These are phyloP conservation scores for Tapirus indicus DNA, from an alignment of 2,797 vertebrate genomes.

Conservation along the genomic window DNA sequence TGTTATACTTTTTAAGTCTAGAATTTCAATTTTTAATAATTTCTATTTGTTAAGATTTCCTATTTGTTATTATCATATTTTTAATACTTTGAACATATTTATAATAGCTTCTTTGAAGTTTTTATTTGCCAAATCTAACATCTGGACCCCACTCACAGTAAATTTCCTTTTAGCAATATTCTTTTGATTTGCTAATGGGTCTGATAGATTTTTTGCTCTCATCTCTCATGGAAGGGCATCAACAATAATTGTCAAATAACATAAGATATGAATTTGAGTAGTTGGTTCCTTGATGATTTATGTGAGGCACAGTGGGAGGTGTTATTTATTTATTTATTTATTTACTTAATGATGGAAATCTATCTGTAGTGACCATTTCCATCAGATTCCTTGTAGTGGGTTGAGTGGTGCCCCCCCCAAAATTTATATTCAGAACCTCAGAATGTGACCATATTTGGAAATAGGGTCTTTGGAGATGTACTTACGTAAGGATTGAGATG, in stretches of 20 bases:
- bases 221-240: background rate
- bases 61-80: background rate
- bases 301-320: background rate
- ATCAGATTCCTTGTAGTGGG: background rate
- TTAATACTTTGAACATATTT: conserved; percentile 19
- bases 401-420: background rate
- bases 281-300: background rate
- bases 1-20: background rate
- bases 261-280: background rate
- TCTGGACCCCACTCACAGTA: background rate
- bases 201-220: background rate
- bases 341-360: background rate
- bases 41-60: background rate
- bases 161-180: background rate
- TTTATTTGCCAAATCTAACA: background rate
- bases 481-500: background rate
- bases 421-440: background rate
- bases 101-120: background rate
- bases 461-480: background rate
- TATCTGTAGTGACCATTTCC: background rate
- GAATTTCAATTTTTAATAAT: background rate
- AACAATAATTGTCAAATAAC: background rate
- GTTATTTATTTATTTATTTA: background rate
- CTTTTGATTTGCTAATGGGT: background rate
- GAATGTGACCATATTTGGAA: background rate